phyloP scores from a whole-genome alignment of 2,113 vertebrate species.

The Oriolus oriolus region DNA sequence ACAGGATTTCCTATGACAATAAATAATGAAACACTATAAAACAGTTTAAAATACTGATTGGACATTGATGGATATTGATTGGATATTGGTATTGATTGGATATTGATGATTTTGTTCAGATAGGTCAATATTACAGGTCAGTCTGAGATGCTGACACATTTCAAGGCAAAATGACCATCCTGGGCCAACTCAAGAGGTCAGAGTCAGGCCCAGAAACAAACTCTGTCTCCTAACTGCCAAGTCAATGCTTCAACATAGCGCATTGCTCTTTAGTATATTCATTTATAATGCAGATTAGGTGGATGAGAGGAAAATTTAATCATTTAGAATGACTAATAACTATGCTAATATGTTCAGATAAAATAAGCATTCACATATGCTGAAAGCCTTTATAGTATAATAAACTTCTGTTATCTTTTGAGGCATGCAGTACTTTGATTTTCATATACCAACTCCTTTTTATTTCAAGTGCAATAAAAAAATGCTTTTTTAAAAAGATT shows the following conservation, averaged over 20 bases:
- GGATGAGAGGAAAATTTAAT: conserved; percentile 32
- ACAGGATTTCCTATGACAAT: background rate
- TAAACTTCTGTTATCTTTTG: conserved; percentile 54
- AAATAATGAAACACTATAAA: background rate
- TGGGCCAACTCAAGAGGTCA: background rate
- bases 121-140: background rate
- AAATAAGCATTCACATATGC: conserved; percentile 49
- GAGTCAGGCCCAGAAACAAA: background rate
- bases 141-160: background rate
- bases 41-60: background rate
- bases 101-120: background rate
- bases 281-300: conserved; percentile 55
- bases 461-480: conserved; percentile 27
- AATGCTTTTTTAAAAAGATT: background rate
- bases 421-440: conserved; percentile 17
- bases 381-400: conserved; percentile 41
- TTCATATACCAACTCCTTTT: conserved; percentile 22
- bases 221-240: background rate
- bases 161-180: background rate
- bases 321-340: conserved; percentile 52
- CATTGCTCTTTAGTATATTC: conserved; percentile 21
- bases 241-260: background rate
- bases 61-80: background rate
- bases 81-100: background rate
- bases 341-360: conserved; percentile 61